phyloP scores from a whole-genome alignment of 2,113 vertebrate species.

The Laticauda laticaudata region DNA sequence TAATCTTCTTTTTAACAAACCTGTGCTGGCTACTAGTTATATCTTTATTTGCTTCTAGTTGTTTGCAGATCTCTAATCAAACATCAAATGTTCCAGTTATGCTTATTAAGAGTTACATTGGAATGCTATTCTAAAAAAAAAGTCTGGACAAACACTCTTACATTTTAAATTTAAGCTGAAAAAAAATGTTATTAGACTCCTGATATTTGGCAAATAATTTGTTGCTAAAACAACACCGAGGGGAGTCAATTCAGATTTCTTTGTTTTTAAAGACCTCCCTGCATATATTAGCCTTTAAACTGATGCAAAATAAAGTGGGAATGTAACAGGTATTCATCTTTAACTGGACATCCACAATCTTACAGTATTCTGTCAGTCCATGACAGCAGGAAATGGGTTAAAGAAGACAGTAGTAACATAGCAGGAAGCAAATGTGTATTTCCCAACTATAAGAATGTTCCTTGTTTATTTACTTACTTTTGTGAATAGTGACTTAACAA shows the following conservation, averaged over 20 bases:
- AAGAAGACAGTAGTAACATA: not conserved
- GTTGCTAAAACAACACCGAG: not conserved
- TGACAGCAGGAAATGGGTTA: not conserved
- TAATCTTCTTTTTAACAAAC: no score
- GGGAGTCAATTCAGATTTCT: not conserved
- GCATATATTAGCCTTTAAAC: not conserved
- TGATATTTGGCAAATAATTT: not conserved
- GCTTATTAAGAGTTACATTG: slow-evolving; percentile 47
- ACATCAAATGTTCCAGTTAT: slow-evolving; percentile 62
- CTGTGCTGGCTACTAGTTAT: no score
- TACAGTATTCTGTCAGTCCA: not conserved
- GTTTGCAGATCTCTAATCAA: not conserved
- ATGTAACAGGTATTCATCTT: not conserved
- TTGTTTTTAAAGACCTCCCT: not conserved
- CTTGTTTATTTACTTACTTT: not conserved
- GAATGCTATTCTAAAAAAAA: not conserved
- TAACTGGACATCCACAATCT: not conserved
- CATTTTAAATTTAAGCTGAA: slow-evolving; percentile 53
- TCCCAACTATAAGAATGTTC: not conserved
- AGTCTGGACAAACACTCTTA: slow-evolving; percentile 2
- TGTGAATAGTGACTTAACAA: not conserved
- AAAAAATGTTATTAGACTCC: not conserved
- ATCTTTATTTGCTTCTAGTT: no score
- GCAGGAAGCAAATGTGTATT: not conserved
- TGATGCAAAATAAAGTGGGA: not conserved